phyloP scores from a whole-genome alignment of 2,888 invertebrate species.

The Macrosoma leucophasiata region DNA sequence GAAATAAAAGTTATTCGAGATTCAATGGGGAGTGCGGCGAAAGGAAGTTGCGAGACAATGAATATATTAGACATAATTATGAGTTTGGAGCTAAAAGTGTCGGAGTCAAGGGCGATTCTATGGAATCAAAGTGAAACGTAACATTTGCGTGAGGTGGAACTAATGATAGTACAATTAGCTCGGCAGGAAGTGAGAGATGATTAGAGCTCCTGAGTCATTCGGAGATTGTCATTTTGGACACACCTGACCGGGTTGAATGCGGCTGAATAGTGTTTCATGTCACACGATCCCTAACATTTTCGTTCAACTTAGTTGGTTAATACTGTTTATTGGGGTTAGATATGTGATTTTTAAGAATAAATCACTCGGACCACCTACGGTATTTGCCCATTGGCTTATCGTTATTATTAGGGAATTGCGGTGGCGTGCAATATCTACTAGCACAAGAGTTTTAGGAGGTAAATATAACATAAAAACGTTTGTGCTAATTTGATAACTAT shows the following conservation, averaged over 20 bases:
- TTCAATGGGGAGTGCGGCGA: not conserved
- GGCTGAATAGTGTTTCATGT: too few species aligned
- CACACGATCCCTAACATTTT: slow-evolving; percentile 23
- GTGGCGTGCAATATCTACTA: too few species aligned
- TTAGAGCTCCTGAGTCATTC: slow-evolving; percentile 55
- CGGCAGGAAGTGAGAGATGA: slow-evolving; percentile 60
- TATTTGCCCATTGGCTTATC: too few species aligned
- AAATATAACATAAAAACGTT: too few species aligned
- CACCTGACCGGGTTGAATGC: slow-evolving; percentile 39
- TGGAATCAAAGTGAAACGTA: slow-evolving; percentile 39
- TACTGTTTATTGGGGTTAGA: too few species aligned
- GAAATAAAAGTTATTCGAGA: slow-evolving; percentile 6
- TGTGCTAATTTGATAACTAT: too few species aligned
- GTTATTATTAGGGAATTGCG: too few species aligned
- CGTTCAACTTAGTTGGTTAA: slow-evolving; percentile 18
- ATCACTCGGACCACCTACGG: too few species aligned
- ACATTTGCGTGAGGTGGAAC: slow-evolving; percentile 53
- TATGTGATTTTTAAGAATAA: too few species aligned
- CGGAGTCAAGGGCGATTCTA: slow-evolving; percentile 32
- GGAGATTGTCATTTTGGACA: slow-evolving; percentile 36
- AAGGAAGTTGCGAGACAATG: slow-evolving; percentile 4
- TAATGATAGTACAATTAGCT: slow-evolving; percentile 60
- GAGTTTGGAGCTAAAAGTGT: not conserved
- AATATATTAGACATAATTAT: not conserved
- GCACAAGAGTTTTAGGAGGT: too few species aligned